A percentile compares a stretch with the other conserved stretches of the same genome.
Evolutionary conservation across 2,113 vertebrate species (phyloP).

Genomic region (Brachirus orientalis): DNA sequence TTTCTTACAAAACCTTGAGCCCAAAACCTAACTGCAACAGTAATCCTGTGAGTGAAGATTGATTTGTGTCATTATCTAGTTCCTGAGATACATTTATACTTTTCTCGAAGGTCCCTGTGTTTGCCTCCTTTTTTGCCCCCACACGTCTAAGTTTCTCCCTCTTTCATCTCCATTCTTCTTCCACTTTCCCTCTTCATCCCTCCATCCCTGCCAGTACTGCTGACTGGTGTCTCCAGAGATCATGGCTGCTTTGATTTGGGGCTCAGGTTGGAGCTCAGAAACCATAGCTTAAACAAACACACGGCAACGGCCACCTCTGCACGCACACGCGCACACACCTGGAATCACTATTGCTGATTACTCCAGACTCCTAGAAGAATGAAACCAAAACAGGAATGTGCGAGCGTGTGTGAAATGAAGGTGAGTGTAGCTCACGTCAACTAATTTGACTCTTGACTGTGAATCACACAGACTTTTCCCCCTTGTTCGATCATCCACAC

Average conservation of each 20-base stretch:
- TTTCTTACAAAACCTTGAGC: conserved; percentile 57
- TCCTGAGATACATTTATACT: neutral
- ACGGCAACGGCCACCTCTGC: conserved; percentile 40
- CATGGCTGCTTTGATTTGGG: conserved; percentile 74
- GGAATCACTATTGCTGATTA: conserved; percentile 56
- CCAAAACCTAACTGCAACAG: conserved; percentile 34
- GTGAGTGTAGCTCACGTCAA: conserved; percentile 47
- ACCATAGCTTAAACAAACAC: conserved; percentile 82
- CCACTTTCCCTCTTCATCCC: conserved; percentile 39
- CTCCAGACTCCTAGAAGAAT: conserved; percentile 28
- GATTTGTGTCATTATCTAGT: conserved; percentile 26
- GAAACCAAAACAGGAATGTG: conserved; percentile 18
- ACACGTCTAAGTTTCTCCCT: neutral
- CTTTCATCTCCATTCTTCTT: conserved; percentile 27
- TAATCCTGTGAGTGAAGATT: conserved; percentile 18
- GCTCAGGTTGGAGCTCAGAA: conserved; percentile 77
- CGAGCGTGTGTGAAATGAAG: conserved; percentile 34
- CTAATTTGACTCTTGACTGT: conserved; percentile 29
- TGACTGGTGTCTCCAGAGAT: conserved; percentile 77
- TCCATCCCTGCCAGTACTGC: conserved; percentile 64
- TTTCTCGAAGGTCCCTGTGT: neutral
- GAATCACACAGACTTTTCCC: conserved; percentile 20
- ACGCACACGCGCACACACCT: conserved; percentile 45
- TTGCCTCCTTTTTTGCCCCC: neutral
- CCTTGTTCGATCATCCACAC: conserved; percentile 24